Conservation (phyloP, 1,140 invertebrate genomes). For the Gryon sp. region DNA sequence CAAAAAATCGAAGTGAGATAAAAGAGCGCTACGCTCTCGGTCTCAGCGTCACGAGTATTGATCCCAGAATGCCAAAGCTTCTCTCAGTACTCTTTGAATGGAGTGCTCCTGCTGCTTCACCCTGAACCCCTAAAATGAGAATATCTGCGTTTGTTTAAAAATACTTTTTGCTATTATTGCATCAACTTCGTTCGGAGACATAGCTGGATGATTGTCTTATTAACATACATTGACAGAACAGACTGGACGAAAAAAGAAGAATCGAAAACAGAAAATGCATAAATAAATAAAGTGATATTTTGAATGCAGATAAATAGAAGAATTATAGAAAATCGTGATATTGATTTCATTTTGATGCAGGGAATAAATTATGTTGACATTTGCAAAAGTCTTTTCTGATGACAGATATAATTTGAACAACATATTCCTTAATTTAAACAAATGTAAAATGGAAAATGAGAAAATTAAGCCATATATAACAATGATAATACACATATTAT, state of each 20-base stretch:
- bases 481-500: no score
- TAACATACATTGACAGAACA: no score
- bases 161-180: conserved; percentile 29
- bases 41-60: conserved; percentile 67
- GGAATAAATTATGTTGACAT: conserved; percentile 14
- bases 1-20: conserved; percentile 24
- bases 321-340: not conserved
- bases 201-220: no score
- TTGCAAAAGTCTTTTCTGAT: not conserved
- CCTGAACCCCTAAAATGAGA: conserved; percentile 58
- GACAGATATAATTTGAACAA: no score
- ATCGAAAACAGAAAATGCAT: no score
- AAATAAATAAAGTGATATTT: no score
- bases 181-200: not conserved
- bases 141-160: conserved; percentile 58
- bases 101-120: conserved; percentile 43
- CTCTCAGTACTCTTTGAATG: conserved; percentile 61
- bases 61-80: conserved; percentile 63
- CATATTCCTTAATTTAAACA: no score
- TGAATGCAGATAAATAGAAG: no score
- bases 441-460: no score
- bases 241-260: no score
- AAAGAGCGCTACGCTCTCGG: conserved; percentile 53
- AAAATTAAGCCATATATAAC: no score
- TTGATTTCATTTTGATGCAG: not conserved